Conservation (phyloP, 2,888 invertebrate genomes). For the Epinotia ramella region DNA sequence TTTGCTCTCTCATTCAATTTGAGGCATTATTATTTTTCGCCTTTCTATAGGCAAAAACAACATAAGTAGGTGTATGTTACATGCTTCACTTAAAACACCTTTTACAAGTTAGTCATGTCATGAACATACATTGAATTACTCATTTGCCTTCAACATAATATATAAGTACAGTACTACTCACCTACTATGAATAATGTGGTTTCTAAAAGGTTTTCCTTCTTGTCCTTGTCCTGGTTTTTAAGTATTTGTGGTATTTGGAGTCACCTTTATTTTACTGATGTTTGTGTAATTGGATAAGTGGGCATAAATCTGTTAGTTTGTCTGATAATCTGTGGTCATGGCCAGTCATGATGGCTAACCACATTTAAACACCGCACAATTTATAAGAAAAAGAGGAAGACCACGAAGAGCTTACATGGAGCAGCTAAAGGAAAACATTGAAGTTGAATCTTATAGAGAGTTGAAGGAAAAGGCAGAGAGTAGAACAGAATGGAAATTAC, state of each 20-base stretch:
- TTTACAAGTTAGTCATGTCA: neutral
- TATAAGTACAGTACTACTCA: neutral
- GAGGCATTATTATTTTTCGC: too few species aligned
- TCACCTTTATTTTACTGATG: constrained; percentile 12
- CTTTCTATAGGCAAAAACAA: too few species aligned
- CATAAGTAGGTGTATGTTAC: neutral
- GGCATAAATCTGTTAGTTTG: constrained; percentile 5
- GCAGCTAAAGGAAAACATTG: too few species aligned
- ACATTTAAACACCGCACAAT: neutral
- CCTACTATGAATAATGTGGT: neutral
- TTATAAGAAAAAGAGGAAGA: too few species aligned
- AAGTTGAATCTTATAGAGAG: too few species aligned
- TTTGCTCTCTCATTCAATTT: too few species aligned
- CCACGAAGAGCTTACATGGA: too few species aligned
- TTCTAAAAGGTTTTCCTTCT: constrained; percentile 10
- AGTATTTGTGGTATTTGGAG: neutral
- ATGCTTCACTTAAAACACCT: neutral
- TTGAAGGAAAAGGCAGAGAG: too few species aligned
- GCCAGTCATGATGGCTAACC: neutral
- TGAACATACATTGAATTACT: constrained; percentile 2
- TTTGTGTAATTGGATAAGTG: constrained; percentile 17
- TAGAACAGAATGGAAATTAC: too few species aligned
- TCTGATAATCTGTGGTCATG: constrained; percentile 17
- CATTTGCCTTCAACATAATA: constrained; percentile 4
- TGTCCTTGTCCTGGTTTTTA: constrained; percentile 13